Base-by-base conservation (phyloP, 2,888 invertebrate genomes). In the Athalia circularis region DNA sequence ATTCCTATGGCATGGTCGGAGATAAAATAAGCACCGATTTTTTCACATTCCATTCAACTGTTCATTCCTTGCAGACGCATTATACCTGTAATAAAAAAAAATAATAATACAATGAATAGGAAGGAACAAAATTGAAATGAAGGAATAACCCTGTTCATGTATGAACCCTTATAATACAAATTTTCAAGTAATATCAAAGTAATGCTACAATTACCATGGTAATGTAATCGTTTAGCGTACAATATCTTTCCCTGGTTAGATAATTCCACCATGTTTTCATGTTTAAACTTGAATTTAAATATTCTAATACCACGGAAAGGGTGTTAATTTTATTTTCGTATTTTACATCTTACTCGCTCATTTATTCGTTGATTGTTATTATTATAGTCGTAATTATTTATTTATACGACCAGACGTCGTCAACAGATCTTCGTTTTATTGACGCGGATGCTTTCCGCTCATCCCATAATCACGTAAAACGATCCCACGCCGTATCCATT, bases 131-230 rank as follows among this genome's bases (percentile, higher is more conserved):
- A 54, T 54, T 54, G 54, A 54, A 11, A n/a, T n/a, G 54, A 54
- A 11, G n/a, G n/a, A 54, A 11, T 0, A 5, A n/a, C 7, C 4
- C 54, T 54, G n/a, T n/a, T 7, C 9, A 54, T 0, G 7, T 4
- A 54, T 11, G 9, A 54, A 11, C 54, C 2, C 29, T 29, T 29
- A 29, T 29, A 29, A 57, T 29, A 70, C 9, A 13, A 70, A 70
- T 70, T 59, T n/a, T 13, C 43, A 11, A 45, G 45, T 59, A 59
- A 70, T 70, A 9, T 45, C 47, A 57, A 45, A 43, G 7, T 43
- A 29, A 70, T 45, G 70, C 29, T 52, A 57, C 5, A 70, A 70
- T 70, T 70, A 47, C n/a, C 57, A 45, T 13, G 59, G 59, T 70
- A 45, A 47, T 70, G 47, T 57, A 59, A 59, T 72, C 57, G 52